These are phyloP conservation scores for Dolomedes plantarius DNA, from an alignment of 2,888 invertebrate species.

Conservation along the genomic window DNA sequence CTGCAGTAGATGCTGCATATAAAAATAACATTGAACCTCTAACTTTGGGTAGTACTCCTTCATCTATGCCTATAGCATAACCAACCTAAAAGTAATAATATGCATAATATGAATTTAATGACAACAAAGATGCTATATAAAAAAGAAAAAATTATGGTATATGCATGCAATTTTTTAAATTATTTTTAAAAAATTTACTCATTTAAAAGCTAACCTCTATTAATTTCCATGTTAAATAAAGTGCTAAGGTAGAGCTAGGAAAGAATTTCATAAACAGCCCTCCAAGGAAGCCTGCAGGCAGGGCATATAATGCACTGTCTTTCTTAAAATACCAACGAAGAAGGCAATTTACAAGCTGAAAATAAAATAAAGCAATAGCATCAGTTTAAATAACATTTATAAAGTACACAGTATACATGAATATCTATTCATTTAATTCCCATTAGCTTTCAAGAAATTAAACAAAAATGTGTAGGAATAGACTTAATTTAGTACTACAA, in stretches of 20 bases:
- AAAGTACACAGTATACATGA: neutral
- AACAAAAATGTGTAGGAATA: no score
- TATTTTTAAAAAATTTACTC: no score
- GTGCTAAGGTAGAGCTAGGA: slow-evolving; percentile 86
- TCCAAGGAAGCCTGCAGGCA: slow-evolving; percentile 84
- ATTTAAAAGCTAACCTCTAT: slow-evolving; percentile 83
- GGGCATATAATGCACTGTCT: slow-evolving; percentile 82
- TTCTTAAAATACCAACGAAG: slow-evolving; percentile 81
- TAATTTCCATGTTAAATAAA: slow-evolving; percentile 89
- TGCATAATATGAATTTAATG: no score
- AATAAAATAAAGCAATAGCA: slow-evolving; percentile 57
- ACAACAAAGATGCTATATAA: no score
- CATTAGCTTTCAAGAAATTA: no score
- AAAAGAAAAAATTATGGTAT: no score
- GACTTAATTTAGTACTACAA: no score
- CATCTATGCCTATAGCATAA: slow-evolving; percentile 84
- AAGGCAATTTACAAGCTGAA: slow-evolving; percentile 79
- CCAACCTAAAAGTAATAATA: slow-evolving; percentile 81
- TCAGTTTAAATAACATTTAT: neutral
- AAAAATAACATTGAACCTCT: slow-evolving; percentile 65
- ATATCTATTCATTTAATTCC: no score
- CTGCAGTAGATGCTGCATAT: slow-evolving; percentile 70
- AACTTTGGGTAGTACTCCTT: slow-evolving; percentile 81
- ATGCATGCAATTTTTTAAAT: no score
- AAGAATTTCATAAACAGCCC: slow-evolving; percentile 85